phyloP scores from a whole-genome alignment of 2,113 vertebrate genomes.

The Elephantulus edwardii region DNA sequence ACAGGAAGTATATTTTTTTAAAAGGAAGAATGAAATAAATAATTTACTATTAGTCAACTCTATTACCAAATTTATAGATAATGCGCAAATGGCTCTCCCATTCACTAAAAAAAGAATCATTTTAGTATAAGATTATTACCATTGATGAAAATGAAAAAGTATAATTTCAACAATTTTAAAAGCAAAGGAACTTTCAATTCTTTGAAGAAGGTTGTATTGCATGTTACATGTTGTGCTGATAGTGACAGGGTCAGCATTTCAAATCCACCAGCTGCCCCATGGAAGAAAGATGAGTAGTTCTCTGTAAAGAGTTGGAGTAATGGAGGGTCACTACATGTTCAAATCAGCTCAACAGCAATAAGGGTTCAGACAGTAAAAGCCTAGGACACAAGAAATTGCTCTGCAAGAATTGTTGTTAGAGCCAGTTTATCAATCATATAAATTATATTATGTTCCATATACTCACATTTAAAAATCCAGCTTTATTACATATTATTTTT shows the following conservation, averaged over 20 bases:
- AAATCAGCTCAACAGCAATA: no score
- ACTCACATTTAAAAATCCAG: background rate
- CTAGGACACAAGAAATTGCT: background rate
- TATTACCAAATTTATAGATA: no score
- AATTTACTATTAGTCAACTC: no score
- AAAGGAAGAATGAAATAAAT: no score
- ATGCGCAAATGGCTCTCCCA: background rate
- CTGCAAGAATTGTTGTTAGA: background rate
- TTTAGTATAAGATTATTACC: slow-evolving; percentile 14
- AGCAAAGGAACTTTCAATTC: background rate
- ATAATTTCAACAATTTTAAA: background rate
- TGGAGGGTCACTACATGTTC: no score
- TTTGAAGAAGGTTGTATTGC: background rate
- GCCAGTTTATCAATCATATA: background rate
- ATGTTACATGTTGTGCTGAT: no score
- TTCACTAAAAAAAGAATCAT: background rate
- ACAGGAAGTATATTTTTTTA: background rate
- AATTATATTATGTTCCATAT: background rate
- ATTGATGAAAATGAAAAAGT: background rate
- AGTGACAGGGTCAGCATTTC: no score
- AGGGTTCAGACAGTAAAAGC: background rate
- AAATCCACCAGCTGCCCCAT: no score
- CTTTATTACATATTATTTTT: slow-evolving; percentile 22
- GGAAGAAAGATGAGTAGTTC: no score
- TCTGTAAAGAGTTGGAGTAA: no score